These are phyloP conservation scores for Hydrocynus forskahlii DNA, from an alignment of 2,797 vertebrate species.

Conservation along the genomic window DNA sequence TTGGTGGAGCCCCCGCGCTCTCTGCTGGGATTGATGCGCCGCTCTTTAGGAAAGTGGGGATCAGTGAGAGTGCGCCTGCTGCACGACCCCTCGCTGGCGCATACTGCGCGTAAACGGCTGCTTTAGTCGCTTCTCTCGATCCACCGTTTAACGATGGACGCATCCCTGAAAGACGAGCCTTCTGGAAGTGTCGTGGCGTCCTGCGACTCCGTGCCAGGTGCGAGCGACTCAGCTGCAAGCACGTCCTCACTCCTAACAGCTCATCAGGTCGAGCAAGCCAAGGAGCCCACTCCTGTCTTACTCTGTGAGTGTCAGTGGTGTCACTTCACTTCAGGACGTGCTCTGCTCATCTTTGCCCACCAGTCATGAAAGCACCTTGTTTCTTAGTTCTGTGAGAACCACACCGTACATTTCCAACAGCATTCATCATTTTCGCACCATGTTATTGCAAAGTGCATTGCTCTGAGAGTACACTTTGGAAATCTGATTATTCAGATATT, in stretches of 20 bases:
- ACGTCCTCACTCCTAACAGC: conserved; percentile 36
- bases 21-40: neutral
- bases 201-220: conserved; percentile 40
- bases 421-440: too few species aligned
- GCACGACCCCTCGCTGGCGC: neutral
- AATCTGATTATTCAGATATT: too few species aligned
- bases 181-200: conserved; percentile 30
- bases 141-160: conserved; percentile 40
- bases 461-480: too few species aligned
- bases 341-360: neutral
- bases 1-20: neutral
- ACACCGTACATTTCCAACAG: neutral
- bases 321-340: neutral
- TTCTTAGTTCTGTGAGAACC: neutral
- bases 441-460: neutral
- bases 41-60: conserved; percentile 9
- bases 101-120: neutral
- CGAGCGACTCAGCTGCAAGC: conserved; percentile 41
- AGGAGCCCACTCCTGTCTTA: conserved; percentile 45
- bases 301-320: conserved; percentile 50
- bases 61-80: neutral
- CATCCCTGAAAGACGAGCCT: conserved; percentile 41
- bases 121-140: neutral
- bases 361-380: neutral
- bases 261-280: conserved; percentile 43